Evolutionary conservation across 2,797 vertebrate species (phyloP), one percentile per base, ranked within the genome.

Genomic region (Ctenosaura bakeri): DNA sequence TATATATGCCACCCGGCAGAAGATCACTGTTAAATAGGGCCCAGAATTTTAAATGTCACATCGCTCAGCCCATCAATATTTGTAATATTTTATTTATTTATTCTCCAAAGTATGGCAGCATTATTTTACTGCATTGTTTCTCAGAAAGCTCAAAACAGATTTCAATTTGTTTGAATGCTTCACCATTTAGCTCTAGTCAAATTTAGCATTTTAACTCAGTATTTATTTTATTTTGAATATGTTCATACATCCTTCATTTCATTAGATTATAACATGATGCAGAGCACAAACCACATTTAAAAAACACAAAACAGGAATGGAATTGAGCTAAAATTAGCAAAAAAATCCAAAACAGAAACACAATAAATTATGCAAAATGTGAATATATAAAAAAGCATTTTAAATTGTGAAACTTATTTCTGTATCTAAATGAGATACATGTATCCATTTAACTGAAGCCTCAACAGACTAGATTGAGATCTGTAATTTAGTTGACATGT

Each of bases 381-480:
- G 35, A 2, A 38, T 35, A 20, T 59, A 52, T 9, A 8, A 10
- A 1, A 52, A 52, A 8, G 52, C 52, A 52, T 52, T 52, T 52
- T 52, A 59, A 18, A 59, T 16, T 59, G 14, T 59, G 56, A 18
- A 59, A 18, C 2, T 59, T 18, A 59, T 59, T 59, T 59, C 14
- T 59, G 4, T 18, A 59, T 59, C 4, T 59, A 59, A 59, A 59
- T 32, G 9, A n/a, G 7, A 16, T 69, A 24, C 50, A 80, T 38
- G 4, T n/a, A 52, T 35, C 52, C 3, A 10, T 83, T 56, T 88
- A 59, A 46, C 46, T 88, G 74, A 73, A 83, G 54, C 52, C 29
- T 62, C 32, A 12, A n/a, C 89, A 46, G 24, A 46, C 87, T 16
- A 42, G 94, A 91, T 1, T 54, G 84, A 46, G 10, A 87, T 32